phyloP scores from a whole-genome alignment of 2,113 vertebrate species.

The Callipepla californica region DNA sequence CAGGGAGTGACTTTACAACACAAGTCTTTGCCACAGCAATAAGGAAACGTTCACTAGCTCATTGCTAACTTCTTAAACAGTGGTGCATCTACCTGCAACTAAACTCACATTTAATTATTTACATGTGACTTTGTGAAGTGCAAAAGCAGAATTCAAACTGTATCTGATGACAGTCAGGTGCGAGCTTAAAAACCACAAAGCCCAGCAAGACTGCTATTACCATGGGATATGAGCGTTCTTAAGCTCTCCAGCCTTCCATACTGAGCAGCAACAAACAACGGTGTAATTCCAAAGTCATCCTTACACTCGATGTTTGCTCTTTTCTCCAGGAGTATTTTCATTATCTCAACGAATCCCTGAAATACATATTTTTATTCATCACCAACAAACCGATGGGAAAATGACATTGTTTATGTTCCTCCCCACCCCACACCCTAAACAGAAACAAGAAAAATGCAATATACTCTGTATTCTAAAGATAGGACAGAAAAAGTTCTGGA shows the following conservation, averaged over 20 bases:
- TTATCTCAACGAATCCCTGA: slow-evolving; percentile 85
- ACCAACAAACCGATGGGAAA: not conserved
- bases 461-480: not conserved
- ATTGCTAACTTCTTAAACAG: not conserved
- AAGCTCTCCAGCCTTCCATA: slow-evolving; percentile 88
- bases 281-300: slow-evolving; percentile 91
- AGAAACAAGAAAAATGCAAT: not conserved
- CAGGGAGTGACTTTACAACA: not conserved
- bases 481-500: not conserved
- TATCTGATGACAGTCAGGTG: not conserved
- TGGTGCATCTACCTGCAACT: not conserved
- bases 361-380: slow-evolving; percentile 40
- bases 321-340: slow-evolving; percentile 81
- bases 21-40: not conserved
- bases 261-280: slow-evolving; percentile 93
- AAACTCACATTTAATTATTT: not conserved
- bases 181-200: not conserved
- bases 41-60: not conserved
- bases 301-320: slow-evolving; percentile 83
- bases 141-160: not conserved
- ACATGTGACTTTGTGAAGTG: rapidly evolving
- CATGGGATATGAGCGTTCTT: slow-evolving; percentile 81
- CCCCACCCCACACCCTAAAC: not conserved
- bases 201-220: slow-evolving; percentile 70
- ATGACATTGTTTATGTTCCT: rapidly evolving